These are phyloP conservation scores for Anneissia japonica DNA, from an alignment of 35 echinoderm and acorn worm species.

Conservation along the genomic window DNA sequence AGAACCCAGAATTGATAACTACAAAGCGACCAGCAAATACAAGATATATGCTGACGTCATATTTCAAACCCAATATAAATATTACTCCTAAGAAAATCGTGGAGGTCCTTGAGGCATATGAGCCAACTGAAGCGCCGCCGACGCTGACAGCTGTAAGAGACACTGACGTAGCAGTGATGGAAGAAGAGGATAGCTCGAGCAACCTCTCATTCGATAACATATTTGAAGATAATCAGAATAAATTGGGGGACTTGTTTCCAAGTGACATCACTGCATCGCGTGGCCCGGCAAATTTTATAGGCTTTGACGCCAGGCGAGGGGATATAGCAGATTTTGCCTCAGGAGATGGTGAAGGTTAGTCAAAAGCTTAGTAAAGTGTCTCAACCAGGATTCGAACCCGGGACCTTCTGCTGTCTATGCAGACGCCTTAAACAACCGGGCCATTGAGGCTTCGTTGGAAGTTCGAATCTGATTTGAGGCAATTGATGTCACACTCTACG, in stretches of 20 bases:
- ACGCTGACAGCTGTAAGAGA: background rate
- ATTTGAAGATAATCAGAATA: background rate
- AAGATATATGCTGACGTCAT: background rate
- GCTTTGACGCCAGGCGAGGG: background rate
- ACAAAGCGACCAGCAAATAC: no score
- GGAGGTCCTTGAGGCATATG: background rate
- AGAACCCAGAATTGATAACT: background rate
- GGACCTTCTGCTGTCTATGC: no score
- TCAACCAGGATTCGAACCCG: no score
- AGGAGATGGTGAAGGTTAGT: background rate
- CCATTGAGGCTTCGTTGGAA: no score
- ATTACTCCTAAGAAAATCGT: background rate
- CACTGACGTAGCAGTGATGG: background rate
- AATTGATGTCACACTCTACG: no score
- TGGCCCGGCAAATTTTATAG: background rate
- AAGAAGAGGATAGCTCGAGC: background rate
- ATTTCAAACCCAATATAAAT: background rate
- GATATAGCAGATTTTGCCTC: background rate
- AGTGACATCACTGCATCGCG: background rate
- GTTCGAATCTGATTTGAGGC: no score
- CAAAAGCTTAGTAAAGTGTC: no score
- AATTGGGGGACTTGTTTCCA: background rate
- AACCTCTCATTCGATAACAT: background rate
- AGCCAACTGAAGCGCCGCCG: background rate
- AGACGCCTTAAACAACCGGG: no score